Base-by-base conservation (phyloP, 92 coral and sea anemone genomes). In the Epizoanthus fatuus region DNA sequence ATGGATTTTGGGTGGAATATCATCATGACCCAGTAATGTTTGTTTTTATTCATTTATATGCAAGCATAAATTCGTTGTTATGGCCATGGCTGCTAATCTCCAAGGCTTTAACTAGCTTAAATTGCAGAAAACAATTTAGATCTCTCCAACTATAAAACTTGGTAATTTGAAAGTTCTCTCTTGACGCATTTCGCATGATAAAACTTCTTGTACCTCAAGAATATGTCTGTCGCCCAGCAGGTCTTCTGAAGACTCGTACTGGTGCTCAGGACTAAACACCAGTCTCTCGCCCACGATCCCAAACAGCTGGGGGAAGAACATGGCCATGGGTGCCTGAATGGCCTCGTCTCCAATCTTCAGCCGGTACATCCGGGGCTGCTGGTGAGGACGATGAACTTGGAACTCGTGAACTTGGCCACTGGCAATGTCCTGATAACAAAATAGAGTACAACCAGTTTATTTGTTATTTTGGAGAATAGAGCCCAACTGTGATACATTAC, bases 281-380 rank as follows among this genome's bases (percentile, higher is more conserved):
- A 97, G 80, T 64, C 81, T 91, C 64, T 95, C 91, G 44, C 99
- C 99, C 58, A 97, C 97, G 54, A 97, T 95, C 32, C 99, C 99
- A 78, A 97, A 91, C 68, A 97, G 69, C 53, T 95, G 99, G 47
- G 99, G 99, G 77, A 95, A 97, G 66, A 97, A 97, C 97, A 97
- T 87, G 39, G 95, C 99, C 99, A 97, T 97, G 35, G 99, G 99
- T 32, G 99, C 99, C 67, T 95, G 98, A 82, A 97, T 92, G 7
- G 97, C 99, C 81, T 97, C 99, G 74, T 97, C 98, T 13, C 99
- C 99, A 69, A 97, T 93, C 91, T 97, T 97, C 60, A 97, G 75
- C 72, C 95, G 93, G 84, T 91, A 97, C 57, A 97, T 87, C 65
- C 83, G 84, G 52, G 99, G 99, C 74, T 89, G 86, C 55, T 72